These are phyloP conservation scores for Aleadryas rufinucha DNA, from an alignment of 2,113 vertebrate genomes.

Conservation along the genomic window DNA sequence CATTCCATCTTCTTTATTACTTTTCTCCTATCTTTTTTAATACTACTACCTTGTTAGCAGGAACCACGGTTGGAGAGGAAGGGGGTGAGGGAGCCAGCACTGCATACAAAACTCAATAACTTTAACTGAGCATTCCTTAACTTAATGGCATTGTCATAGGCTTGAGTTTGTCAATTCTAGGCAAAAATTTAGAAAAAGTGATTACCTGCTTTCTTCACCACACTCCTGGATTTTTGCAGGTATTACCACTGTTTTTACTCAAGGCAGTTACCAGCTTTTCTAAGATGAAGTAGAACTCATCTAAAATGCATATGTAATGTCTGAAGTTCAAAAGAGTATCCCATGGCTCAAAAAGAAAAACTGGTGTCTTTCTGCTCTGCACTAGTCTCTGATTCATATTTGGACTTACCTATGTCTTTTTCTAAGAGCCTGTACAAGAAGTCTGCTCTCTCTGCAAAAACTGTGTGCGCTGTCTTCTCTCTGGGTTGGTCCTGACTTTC, in stretches of 20 bases:
- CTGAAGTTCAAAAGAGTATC: background rate
- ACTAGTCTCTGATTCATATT: background rate
- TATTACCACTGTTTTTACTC: background rate
- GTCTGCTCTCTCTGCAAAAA: background rate
- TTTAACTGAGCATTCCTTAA: background rate
- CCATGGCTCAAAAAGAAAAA: background rate
- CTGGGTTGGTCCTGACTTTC: background rate
- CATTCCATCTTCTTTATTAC: background rate
- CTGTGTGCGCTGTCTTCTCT: background rate
- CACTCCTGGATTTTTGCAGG: background rate
- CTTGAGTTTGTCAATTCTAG: background rate
- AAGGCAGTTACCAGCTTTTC: background rate
- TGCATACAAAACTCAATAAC: background rate
- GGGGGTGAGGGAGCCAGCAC: background rate
- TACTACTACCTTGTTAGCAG: background rate
- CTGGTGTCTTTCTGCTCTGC: background rate
- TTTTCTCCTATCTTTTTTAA: background rate
- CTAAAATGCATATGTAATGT: background rate
- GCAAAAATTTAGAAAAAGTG: background rate
- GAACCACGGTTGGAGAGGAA: background rate
- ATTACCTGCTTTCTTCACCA: background rate
- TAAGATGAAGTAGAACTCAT: background rate
- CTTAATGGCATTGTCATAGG: background rate
- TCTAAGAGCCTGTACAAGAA: background rate
- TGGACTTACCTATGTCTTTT: background rate